Percentiles rank a stretch among this genome's conserved stretches.
phyloP scores from a whole-genome alignment of 1,140 invertebrate species.

The Listronotus bonariensis region DNA sequence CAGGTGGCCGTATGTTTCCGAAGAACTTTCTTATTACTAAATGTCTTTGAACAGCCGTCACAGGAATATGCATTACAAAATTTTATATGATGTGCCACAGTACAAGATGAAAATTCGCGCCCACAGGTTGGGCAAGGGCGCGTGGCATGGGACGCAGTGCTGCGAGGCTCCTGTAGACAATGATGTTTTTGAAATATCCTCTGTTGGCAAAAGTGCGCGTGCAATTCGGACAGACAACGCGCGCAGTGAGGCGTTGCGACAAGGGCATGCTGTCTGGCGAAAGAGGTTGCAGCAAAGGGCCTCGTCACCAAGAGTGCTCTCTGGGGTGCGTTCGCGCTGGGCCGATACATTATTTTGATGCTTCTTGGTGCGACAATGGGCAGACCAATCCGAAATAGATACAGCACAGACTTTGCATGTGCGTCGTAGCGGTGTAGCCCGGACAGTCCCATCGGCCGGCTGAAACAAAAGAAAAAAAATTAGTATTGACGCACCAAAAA shows the following conservation, averaged over 20 bases:
- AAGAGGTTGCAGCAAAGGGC: not conserved
- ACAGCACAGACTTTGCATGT: not conserved
- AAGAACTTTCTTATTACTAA: conserved; percentile 10
- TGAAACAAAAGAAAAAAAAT: too few relatives aligned
- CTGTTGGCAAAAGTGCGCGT: conserved; percentile 9
- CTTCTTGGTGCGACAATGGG: not conserved
- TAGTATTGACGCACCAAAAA: too few relatives aligned
- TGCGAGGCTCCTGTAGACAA: conserved; percentile 1
- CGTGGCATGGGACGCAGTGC: not conserved
- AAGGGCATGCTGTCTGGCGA: conserved; percentile 4
- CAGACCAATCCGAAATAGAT: conserved; percentile 2
- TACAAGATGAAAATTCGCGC: conserved; percentile 5
- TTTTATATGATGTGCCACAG: conserved; percentile 7
- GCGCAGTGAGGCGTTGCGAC: not conserved
- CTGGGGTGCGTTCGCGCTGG: not conserved
- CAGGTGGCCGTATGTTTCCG: not conserved
- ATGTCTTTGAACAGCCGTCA: conserved; percentile 1
- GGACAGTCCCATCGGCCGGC: not conserved
- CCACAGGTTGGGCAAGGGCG: conserved; percentile 6
- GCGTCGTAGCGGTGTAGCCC: conserved; percentile 19
- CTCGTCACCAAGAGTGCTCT: conserved; percentile 1
- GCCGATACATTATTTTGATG: conserved; percentile 2
- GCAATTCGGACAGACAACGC: conserved; percentile 8
- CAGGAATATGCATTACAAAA: conserved; percentile 5
- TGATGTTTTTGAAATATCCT: conserved; percentile 11